Conservation (phyloP, 2,888 invertebrate species). For the Drosophila neotestacea region DNA sequence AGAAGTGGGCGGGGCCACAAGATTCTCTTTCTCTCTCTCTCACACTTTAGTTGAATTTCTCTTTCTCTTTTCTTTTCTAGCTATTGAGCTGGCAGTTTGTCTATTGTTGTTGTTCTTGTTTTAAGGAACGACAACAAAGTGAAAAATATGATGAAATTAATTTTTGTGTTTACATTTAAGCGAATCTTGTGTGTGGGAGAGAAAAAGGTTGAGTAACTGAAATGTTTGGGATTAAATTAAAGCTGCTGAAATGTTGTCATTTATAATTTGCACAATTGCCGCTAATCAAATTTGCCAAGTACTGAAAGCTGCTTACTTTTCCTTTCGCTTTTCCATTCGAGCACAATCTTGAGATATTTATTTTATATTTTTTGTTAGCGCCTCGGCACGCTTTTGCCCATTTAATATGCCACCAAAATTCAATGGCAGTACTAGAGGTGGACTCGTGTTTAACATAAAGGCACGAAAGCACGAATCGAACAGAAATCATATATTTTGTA, state of each 20-base stretch:
- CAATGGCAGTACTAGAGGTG: slow-evolving; percentile 34
- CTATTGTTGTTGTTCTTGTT: slow-evolving; percentile 32
- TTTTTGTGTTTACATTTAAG: slow-evolving; percentile 77
- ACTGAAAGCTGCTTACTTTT: slow-evolving; percentile 11
- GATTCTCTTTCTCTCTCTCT: background rate
- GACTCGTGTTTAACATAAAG: no score
- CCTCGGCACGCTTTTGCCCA: slow-evolving; percentile 46
- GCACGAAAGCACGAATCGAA: no score
- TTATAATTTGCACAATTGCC: slow-evolving; percentile 79
- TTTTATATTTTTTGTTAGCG: slow-evolving; percentile 16
- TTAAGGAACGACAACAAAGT: slow-evolving; percentile 57
- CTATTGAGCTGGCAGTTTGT: slow-evolving; percentile 33
- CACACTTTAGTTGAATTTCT: background rate
- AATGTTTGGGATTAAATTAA: slow-evolving; percentile 75
- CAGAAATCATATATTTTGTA: no score
- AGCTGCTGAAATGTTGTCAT: slow-evolving; percentile 79
- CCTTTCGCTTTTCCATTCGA: background rate
- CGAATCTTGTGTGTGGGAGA: slow-evolving; percentile 22
- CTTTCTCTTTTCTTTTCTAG: background rate
- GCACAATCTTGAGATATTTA: slow-evolving; percentile 39
- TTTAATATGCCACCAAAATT: slow-evolving; percentile 72
- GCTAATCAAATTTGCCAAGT: slow-evolving; percentile 72
- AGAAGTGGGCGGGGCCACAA: slow-evolving; percentile 10
- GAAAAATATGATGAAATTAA: slow-evolving; percentile 80
- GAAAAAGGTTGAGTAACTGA: slow-evolving; percentile 64